Evolutionary conservation across 2,797 vertebrate genomes (phyloP), one percentile per base, ranked within the genome.

Genomic region (Pantherophis alleghaniensis): DNA sequence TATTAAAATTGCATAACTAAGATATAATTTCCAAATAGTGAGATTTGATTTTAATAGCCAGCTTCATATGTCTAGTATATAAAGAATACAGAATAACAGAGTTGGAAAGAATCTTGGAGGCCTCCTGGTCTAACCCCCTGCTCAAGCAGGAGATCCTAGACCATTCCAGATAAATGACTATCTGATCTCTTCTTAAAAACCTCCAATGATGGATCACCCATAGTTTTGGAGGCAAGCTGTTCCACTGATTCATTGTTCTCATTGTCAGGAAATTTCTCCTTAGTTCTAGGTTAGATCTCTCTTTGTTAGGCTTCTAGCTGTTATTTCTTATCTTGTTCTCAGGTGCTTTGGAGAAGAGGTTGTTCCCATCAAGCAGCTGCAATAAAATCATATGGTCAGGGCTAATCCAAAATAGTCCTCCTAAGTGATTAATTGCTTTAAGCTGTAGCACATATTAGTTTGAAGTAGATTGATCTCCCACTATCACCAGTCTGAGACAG

Each of bases 21-120:
- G 88, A 86, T 51, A 93, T 53, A 4, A 90, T 87, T 94, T 93
- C 91, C 87, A 91, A 37, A 11, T 13, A 79, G 32, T 3, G 88
- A 66, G 13, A 10, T 56, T 92, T 95, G 14, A 3, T 91, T 94
- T 42, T 10, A 92, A 88, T 92, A 79, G 14, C 88, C 26, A 2
- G 16, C 42, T 47, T 32, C 26, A 47, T n/a, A 26, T 14, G 20
- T 18, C 28, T 83, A n/a, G 24, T 1, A 4, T 47, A 22, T 55
- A 57, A 32, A 69, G 66, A 69, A 69, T 69, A 69, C n/a, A 69
- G 66, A 69, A 69, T 69, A 69, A 32, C 14, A 32, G 66, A 69
- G n/a, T 18, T 69, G n/a, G 66, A 69, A 69, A 6, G n/a, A n/a
- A 16, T 16, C 5, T 18, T 32, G 66, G 66, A 69, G n/a, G n/a